phyloP scores from a whole-genome alignment of 2,888 invertebrate species.

The Penaeus monodon region DNA sequence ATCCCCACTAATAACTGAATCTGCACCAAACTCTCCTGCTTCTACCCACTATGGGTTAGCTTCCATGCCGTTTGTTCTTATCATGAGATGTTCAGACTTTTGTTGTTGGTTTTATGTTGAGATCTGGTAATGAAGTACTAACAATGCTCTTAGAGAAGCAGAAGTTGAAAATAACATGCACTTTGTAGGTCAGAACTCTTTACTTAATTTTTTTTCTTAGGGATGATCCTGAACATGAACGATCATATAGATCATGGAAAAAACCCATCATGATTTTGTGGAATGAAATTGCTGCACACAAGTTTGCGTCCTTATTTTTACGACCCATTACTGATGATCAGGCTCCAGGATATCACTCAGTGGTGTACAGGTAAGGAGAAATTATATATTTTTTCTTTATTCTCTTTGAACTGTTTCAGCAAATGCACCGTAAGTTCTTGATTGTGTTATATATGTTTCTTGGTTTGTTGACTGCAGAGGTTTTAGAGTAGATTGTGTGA shows the following conservation, averaged over 20 bases:
- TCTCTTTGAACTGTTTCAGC: neutral
- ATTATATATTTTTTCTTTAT: slow-evolving; percentile 3
- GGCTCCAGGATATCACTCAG: slow-evolving; percentile 85
- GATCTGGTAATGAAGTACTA: neutral
- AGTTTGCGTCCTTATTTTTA: slow-evolving; percentile 86
- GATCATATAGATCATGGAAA: slow-evolving; percentile 86
- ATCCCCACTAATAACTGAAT: slow-evolving; percentile 57
- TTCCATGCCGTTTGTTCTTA: neutral
- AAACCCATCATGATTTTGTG: slow-evolving; percentile 87
- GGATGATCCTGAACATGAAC: slow-evolving; percentile 78
- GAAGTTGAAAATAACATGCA: neutral
- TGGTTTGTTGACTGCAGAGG: too few species aligned
- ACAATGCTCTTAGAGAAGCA: too few species aligned
- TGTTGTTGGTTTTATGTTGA: neutral
- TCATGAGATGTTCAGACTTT: neutral
- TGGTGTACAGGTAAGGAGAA: slow-evolving; percentile 75
- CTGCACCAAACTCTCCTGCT: slow-evolving; percentile 61
- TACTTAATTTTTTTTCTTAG: slow-evolving; percentile 64
- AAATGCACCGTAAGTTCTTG: too few species aligned
- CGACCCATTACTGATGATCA: slow-evolving; percentile 90
- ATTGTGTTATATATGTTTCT: too few species aligned
- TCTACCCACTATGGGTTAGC: slow-evolving; percentile 60
- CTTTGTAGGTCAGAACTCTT: too few species aligned
- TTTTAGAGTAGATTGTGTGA: too few species aligned
- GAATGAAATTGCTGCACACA: slow-evolving; percentile 81